Base-by-base conservation (phyloP, 2,888 invertebrate species). In the Trachelus stipa region DNA sequence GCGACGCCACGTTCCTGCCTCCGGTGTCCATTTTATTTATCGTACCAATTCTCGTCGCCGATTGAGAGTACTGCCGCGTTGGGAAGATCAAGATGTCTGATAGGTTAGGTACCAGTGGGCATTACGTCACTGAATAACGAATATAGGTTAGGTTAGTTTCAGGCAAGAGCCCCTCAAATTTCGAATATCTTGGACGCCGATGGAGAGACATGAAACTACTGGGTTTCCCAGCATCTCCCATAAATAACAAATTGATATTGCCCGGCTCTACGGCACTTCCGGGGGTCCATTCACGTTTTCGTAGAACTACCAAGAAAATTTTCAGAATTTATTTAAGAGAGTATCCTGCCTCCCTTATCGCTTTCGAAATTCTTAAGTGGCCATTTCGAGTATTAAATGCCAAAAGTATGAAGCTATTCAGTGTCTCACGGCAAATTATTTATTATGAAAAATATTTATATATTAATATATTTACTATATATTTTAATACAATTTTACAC, bases 161-260 rank as follows among this genome's bases (percentile, higher is more conserved):
- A 23, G 23, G 40, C 69, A 31, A 34, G 75, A 73, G 73, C 37
- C 34, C 34, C 34, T 34, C 69, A 76, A 73, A 34, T 73, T 76
- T 73, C 69, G 35, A 56, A 56, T 37, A n/a, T n/a, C 31, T 35
- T 68, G 75, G 31, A 76, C 68, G 80, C 56, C 34, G 34, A 37
- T 74, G n/a, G 71, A 40, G 68, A 69, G 73, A 69, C 73, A 76
- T 6, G 68, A 77, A 79, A 80, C 76, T 80, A 79, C 74, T 56
- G 77, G 74, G 68, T 33, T 23, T 23, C 23, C 56, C 56, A 56
- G 56, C 56, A 56, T 56, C 23, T 9, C n/a, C 56, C 80, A 76
- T 81, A 81, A 81, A 81, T 81, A 81, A 81, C 77, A 80, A 81
- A 79, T 80, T 77, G 79, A 78, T 80, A 79, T 81, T 79, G 79